A percentile compares a stretch with the other conserved stretches of the same genome.
phyloP scores from a whole-genome alignment of 2,797 vertebrate species.

The Darevskia nairensis region DNA sequence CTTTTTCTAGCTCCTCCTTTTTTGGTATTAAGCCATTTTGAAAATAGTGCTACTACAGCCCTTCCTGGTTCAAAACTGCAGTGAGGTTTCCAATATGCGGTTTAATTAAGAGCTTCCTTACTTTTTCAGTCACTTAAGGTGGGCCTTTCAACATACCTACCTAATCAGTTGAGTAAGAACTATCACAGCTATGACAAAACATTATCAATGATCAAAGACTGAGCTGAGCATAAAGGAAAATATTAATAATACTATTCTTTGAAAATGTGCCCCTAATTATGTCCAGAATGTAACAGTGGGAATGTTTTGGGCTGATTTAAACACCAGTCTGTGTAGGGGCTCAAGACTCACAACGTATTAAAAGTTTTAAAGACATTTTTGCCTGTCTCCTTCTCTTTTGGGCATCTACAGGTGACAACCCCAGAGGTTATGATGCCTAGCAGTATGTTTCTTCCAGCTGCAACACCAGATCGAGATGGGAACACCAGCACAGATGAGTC shows the following conservation, averaged over 20 bases:
- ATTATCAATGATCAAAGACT: conserved; percentile 88
- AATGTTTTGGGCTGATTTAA: conserved; percentile 80
- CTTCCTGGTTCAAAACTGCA: conserved; percentile 79
- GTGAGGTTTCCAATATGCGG: conserved; percentile 81
- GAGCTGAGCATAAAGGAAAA: conserved; percentile 84
- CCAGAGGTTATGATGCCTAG: conserved; percentile 94
- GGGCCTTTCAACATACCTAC: conserved; percentile 86
- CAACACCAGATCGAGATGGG: conserved; percentile 87
- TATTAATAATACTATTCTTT: conserved; percentile 84
- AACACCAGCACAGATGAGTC: conserved; percentile 84
- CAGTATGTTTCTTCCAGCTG: conserved; percentile 94
- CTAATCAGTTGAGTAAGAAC: conserved; percentile 89
- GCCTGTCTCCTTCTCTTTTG: conserved; percentile 58
- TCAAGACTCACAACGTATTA: conserved; percentile 72
- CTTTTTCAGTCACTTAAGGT: conserved; percentile 87
- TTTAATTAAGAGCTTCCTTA: conserved; percentile 89
- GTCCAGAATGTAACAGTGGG: conserved; percentile 80
- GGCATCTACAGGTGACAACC: conserved; percentile 88
- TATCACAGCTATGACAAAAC: conserved; percentile 87
- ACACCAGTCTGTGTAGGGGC: conserved; percentile 74
- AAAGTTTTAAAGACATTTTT: conserved; percentile 58
- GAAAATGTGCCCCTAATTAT: conserved; percentile 82
- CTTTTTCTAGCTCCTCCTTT: conserved; percentile 67
- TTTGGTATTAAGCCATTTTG: conserved; percentile 75
- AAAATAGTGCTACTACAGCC: conserved; percentile 78